Conservation (phyloP, 2,797 vertebrate species). For the Thamnophis elegans region DNA sequence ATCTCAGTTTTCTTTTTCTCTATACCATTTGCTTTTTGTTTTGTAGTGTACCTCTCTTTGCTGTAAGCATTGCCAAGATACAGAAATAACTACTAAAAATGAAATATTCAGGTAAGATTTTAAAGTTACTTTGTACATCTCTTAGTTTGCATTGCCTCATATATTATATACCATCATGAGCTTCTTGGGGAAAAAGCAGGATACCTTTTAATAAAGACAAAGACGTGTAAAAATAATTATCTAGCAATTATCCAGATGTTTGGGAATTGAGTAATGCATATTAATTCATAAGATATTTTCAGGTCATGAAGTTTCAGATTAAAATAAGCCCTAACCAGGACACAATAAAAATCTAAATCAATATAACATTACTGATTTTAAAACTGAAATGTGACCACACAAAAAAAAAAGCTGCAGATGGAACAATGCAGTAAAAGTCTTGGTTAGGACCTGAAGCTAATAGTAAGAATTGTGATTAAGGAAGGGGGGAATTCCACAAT, state of each 20-base stretch:
- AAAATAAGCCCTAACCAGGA: neutral
- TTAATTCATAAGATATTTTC: neutral
- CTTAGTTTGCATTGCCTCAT: neutral
- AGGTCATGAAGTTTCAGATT: neutral
- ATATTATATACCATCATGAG: neutral
- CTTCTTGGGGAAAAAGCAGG: neutral
- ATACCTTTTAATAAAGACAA: neutral
- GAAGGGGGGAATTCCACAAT: neutral
- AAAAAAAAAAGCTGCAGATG: neutral
- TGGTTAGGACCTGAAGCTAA: neutral
- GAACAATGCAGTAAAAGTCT: neutral
- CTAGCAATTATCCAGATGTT: neutral
- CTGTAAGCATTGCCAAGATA: conserved; percentile 96
- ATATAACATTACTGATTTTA: neutral
- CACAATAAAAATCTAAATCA: neutral
- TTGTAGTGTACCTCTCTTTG: conserved; percentile 93
- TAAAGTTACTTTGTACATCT: neutral
- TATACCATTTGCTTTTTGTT: conserved; percentile 27
- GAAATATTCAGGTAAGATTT: conserved; percentile 95
- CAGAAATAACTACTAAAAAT: conserved; percentile 97
- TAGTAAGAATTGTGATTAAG: neutral
- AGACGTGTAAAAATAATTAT: neutral
- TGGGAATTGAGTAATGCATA: neutral
- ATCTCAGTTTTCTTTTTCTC: neutral
- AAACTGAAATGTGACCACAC: neutral